Evolutionary conservation across 2,888 invertebrate species (phyloP), one percentile per base, ranked within the genome.

Genomic region (Phytoseiulus persimilis): DNA sequence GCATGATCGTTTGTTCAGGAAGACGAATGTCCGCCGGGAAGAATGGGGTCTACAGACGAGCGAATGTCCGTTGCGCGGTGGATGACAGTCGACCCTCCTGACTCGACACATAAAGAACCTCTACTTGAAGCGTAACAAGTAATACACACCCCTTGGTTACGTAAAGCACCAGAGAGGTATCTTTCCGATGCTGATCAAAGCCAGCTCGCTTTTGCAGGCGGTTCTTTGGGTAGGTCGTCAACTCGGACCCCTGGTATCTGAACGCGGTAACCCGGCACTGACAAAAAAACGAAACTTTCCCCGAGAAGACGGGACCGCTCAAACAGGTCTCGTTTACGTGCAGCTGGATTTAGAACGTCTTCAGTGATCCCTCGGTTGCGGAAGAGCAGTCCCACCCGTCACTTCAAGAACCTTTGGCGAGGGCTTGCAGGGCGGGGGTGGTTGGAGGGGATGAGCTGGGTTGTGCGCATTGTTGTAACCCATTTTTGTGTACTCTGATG

Each of bases 401-500:
- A 65, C 23, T 65, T 1, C 65, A 65, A 65, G 65, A 65, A 65
- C 65, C 65, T 28, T 65, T 23, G 65, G 2, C 23, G 65, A 65
- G 65, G 65, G 46, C 9, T 46, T 46, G 9, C 9, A 46, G 46
- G 65, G 65, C 18, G 65, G 65, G 18, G 65, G 65, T 3, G 9
- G 65, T 1, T 6, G 28, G 65, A 2, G 65, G 28, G 65, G 65
- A 65, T 6, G 65, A 65, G 65, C 65, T 65, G 65, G 65, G 65
- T 2, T 65, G 18, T 65, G 65, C 65, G 23, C 87, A 32, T 87
- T 87, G 87, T 87, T 87, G 32, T 87, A 87, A 87, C 87, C 87
- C 87, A 87, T 87, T 33, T 87, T 33, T 87, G 33, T 87, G 33
- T 87, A 87, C 87, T 39, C 87, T 87, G 87, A 87, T 87, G 87